A percentile compares a stretch with the other conserved stretches of the same genome.
These are phyloP conservation scores for Cistogaster globosa DNA, from an alignment of 2,888 invertebrate genomes.

Conservation along the genomic window DNA sequence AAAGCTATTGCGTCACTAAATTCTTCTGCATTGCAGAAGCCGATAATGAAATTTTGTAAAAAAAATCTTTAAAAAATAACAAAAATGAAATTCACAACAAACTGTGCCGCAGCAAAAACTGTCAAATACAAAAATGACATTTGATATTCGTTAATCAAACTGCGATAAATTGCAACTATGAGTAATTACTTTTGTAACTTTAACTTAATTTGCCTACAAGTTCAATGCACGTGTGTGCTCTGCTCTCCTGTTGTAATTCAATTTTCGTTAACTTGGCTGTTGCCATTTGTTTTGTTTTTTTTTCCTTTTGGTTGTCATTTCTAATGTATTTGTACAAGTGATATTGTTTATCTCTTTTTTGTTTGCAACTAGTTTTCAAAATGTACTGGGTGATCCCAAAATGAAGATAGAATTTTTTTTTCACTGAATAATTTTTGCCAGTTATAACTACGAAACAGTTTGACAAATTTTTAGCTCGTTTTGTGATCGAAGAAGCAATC, in stretches of 20 bases:
- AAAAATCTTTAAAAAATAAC: background rate
- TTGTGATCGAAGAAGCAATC: too few species aligned
- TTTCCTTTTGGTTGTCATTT: background rate
- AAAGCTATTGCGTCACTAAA: background rate
- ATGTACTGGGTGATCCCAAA: background rate
- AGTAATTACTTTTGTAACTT: constrained; percentile 39
- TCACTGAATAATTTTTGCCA: too few species aligned
- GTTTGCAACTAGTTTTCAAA: constrained; percentile 55
- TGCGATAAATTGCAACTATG: constrained; percentile 42
- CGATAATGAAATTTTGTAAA: constrained; percentile 31
- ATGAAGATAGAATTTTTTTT: too few species aligned
- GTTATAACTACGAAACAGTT: too few species aligned
- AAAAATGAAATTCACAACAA: constrained; percentile 21
- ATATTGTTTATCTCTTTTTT: constrained; percentile 56
- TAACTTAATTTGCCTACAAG: constrained; percentile 60
- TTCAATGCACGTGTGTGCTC: constrained; percentile 68
- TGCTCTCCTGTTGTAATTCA: constrained; percentile 40
- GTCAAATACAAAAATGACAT: constrained; percentile 37
- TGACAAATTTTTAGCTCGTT: too few species aligned
- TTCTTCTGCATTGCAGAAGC: background rate
- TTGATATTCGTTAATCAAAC: constrained; percentile 28
- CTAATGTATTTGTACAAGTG: constrained; percentile 50
- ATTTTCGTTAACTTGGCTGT: constrained; percentile 35
- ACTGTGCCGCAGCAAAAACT: background rate
- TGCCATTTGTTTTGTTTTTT: constrained; percentile 23